Conservation (phyloP, 53 echinoderm and acorn worm species). For the Echinometra lucunter region DNA sequence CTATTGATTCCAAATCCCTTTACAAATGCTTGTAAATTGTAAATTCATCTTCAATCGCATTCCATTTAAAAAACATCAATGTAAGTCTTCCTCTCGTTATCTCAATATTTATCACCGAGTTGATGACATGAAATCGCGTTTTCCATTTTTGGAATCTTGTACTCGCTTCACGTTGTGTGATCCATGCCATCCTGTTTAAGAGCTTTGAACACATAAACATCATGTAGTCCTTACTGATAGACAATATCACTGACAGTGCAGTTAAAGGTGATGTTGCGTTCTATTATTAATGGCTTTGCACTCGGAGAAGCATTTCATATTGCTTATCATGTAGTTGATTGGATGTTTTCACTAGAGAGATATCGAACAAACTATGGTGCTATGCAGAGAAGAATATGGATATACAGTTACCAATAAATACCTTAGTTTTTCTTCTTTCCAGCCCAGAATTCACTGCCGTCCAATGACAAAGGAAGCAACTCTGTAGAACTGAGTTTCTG, state of each 20-base stretch:
- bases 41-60: neutral
- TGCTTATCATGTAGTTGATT: neutral
- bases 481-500: no score
- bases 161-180: neutral
- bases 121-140: constrained; percentile 18
- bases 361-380: neutral
- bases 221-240: constrained; percentile 7
- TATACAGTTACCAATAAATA: no score
- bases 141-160: neutral
- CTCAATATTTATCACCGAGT: constrained; percentile 20
- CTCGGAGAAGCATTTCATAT: neutral
- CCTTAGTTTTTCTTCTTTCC: no score
- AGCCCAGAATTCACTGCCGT: no score
- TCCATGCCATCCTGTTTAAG: neutral
- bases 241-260: neutral
- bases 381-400: no score
- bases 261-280: neutral
- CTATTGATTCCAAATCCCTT: neutral
- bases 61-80: neutral
- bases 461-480: no score
- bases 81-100: neutral
- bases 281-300: neutral
- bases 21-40: neutral
- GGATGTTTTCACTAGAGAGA: neutral
- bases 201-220: constrained; percentile 24